Conservation (phyloP, 2,888 invertebrate genomes). For the Heliconius ismenius region DNA sequence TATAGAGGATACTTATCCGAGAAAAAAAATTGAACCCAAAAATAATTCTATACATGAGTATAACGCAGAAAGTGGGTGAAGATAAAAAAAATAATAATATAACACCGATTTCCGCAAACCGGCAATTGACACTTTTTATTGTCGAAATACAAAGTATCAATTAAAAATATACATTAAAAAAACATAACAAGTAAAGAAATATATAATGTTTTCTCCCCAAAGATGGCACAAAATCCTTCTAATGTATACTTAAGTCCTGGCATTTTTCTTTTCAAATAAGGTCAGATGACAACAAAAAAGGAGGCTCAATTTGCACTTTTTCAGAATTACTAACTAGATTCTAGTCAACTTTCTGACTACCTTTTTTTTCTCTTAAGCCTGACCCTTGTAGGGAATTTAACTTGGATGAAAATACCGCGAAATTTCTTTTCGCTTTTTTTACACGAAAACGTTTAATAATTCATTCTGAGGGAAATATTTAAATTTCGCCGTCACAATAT, state of each 20-base stretch:
- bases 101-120: no score
- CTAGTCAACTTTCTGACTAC: slow-evolving; percentile 25
- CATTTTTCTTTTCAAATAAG: slow-evolving; percentile 33
- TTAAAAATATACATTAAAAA: not conserved
- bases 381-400: slow-evolving; percentile 28
- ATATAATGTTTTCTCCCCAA: not conserved
- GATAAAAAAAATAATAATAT: no score
- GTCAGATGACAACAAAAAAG: slow-evolving; percentile 30
- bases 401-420: slow-evolving; percentile 25
- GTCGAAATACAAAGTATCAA: not conserved
- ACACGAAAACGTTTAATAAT: slow-evolving; percentile 36
- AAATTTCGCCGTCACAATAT: slow-evolving; percentile 32
- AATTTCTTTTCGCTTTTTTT: slow-evolving; percentile 20
- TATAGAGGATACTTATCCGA: not conserved
- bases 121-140: no score
- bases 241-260: slow-evolving; percentile 26
- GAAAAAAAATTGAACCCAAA: no score
- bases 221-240: slow-evolving; percentile 1
- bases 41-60: no score
- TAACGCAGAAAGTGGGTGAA: no score
- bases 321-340: slow-evolving; percentile 36
- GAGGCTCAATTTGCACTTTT: slow-evolving; percentile 34
- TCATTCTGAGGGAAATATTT: slow-evolving; percentile 32
- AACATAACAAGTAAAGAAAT: not conserved
- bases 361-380: slow-evolving; percentile 13